Conservation (phyloP, 2,797 vertebrate genomes). For the Anguilla pacifica region DNA sequence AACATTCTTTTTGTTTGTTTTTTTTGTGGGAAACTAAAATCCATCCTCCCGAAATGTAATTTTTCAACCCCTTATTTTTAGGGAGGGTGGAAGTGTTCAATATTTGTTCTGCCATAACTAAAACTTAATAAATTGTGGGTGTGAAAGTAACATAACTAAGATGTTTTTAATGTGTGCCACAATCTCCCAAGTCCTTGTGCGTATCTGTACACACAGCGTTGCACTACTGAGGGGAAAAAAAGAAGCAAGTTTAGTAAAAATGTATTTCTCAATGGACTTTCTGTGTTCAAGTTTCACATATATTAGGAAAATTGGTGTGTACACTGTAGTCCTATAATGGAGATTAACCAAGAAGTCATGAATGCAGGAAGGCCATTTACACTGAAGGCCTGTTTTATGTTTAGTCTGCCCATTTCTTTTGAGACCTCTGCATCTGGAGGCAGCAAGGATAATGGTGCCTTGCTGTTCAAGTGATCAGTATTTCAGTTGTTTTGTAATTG, state of each 20-base stretch:
- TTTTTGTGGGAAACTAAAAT: background rate
- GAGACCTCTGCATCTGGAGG: background rate
- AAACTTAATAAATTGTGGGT: constrained; percentile 5
- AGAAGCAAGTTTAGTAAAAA: no score
- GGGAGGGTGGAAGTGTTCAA: background rate
- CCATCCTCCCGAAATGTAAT: background rate
- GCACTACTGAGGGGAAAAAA: background rate
- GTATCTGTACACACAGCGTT: background rate
- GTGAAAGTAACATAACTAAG: background rate
- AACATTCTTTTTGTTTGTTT: background rate
- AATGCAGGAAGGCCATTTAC: background rate
- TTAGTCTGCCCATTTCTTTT: background rate
- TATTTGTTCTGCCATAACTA: background rate
- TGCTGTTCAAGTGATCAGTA: constrained; percentile 7
- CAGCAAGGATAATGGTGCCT: background rate
- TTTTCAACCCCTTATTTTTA: background rate
- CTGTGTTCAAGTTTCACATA: background rate
- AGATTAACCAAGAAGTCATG: background rate
- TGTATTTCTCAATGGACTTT: background rate
- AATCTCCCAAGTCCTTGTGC: background rate
- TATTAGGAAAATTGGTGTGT: background rate
- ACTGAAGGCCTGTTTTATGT: background rate
- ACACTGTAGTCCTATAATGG: background rate
- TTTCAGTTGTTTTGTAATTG: constrained; percentile 4
- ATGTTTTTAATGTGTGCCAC: constrained; percentile 7